phyloP scores from a whole-genome alignment of 2,797 vertebrate genomes.

The Lithobates sylvaticus region DNA sequence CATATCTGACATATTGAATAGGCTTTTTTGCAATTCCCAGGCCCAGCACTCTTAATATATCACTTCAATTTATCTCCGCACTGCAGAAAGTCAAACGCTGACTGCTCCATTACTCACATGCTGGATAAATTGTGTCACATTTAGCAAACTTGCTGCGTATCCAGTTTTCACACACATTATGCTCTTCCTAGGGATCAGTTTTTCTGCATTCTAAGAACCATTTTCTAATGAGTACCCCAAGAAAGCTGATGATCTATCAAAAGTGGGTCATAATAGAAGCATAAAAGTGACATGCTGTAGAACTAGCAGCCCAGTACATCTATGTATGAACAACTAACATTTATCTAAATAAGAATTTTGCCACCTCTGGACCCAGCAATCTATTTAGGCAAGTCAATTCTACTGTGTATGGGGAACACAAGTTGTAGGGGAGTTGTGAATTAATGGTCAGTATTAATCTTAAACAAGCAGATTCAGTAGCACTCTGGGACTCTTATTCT shows the following conservation, averaged over 20 bases:
- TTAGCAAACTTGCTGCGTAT: slow-evolving; percentile 61
- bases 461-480: slow-evolving; percentile 39
- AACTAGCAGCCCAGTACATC: slow-evolving; percentile 6
- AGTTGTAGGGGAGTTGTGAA: slow-evolving; percentile 26
- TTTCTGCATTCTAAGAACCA: slow-evolving; percentile 24
- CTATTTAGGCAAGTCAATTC: slow-evolving; percentile 30
- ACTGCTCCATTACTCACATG: slow-evolving; percentile 62
- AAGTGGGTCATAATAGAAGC: slow-evolving; percentile 11
- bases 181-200: slow-evolving; percentile 38
- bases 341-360: slow-evolving; percentile 12
- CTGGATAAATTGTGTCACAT: slow-evolving; percentile 60
- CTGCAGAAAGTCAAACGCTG: slow-evolving; percentile 61
- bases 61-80: slow-evolving; percentile 61
- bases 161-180: slow-evolving; percentile 57
- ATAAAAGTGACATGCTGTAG: background rate
- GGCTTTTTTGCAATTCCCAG: slow-evolving; percentile 44
- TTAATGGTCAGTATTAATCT: slow-evolving; percentile 52
- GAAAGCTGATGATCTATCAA: slow-evolving; percentile 36
- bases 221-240: slow-evolving; percentile 41
- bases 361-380: background rate
- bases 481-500: slow-evolving; percentile 44
- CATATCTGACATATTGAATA: slow-evolving; percentile 51
- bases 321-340: slow-evolving; percentile 15
- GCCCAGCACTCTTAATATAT: slow-evolving; percentile 54
- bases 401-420: slow-evolving; percentile 10